A percentile compares a stretch with the other conserved stretches of the same genome.
phyloP scores from a whole-genome alignment of 1,140 invertebrate genomes.

The Plodia interpunctella region DNA sequence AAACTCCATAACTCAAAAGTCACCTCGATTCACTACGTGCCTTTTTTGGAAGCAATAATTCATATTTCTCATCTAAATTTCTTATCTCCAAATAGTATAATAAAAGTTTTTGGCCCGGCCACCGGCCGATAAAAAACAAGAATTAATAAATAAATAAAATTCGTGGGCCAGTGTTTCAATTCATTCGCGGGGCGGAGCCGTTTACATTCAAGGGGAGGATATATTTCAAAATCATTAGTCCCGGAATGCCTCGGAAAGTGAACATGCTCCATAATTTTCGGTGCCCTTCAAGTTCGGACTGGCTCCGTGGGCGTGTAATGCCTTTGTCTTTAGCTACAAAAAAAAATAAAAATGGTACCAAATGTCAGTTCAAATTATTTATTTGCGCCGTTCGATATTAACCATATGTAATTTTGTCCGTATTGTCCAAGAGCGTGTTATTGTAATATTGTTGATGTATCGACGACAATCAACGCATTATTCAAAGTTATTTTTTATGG shows the following conservation, averaged over 20 bases:
- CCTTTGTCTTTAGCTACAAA: conserved; percentile 65
- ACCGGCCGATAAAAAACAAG: conserved; percentile 61
- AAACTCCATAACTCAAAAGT: neutral
- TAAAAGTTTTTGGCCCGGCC: conserved; percentile 40
- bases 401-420: conserved; percentile 52
- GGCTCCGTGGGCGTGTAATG: conserved; percentile 60
- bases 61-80: conserved; percentile 34
- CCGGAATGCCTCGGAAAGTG: conserved; percentile 60
- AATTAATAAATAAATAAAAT: conserved; percentile 67
- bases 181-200: conserved; percentile 65
- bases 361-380: conserved; percentile 66
- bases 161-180: conserved; percentile 64
- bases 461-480: conserved; percentile 46
- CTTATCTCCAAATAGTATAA: conserved; percentile 25
- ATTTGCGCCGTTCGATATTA: conserved; percentile 42
- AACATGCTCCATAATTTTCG: conserved; percentile 59
- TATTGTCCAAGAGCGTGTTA: conserved; percentile 44
- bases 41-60: conserved; percentile 33
- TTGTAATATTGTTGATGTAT: conserved; percentile 50
- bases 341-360: conserved; percentile 42
- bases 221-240: conserved; percentile 70
- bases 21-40: neutral
- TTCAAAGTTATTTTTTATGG: conserved; percentile 22
- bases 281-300: conserved; percentile 40
- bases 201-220: conserved; percentile 74